Evolutionary conservation across 1,140 invertebrate genomes (phyloP), one percentile per base, ranked within the genome.

Genomic region (Platorchestia sp.): DNA sequence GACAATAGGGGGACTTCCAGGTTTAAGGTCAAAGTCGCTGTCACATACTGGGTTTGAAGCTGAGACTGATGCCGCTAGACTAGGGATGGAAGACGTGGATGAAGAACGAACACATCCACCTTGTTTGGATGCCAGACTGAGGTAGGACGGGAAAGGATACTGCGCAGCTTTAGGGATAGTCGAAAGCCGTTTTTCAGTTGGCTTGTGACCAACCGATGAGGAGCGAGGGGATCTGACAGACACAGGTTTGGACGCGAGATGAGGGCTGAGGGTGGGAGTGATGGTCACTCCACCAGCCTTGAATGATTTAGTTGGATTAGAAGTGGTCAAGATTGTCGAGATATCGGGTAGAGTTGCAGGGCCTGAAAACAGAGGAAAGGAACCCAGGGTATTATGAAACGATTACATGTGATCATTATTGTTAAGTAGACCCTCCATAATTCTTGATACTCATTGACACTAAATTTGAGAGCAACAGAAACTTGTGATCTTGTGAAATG

Each of bases 281-380:
- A 93, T 93, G 91, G 36, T 93, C 40, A 93, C 45, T 19, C 91
- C 91, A 44, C 43, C 91, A 45, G 91, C 43, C 44, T 93, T 93
- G 44, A 45, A 47, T 45, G 91, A 93, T 93, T 93, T 93, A 93
- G 91, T 47, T 44, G 91, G 91, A 93, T 93, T 47, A 47, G 91
- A 93, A n/a, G 43, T 93, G 91, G 91, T 93, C 91, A 93, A 93
- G 45, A 93, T 93, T 45, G 91, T 93, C 43, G 91, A 93, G 91
- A 93, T 45, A 45, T 93, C 91, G 45, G 91, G 91, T 40, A 93
- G 91, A 47, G 91, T 93, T 93, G 91, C 91, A 47, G 91, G 91
- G 91, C 91, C 91, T 93, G 91, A 45, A 93, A 93, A 93, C 91
- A 93, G 40, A 93, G 91, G 91, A 93, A 40, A 93, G 91, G 91